Base-by-base conservation (phyloP, 2,888 invertebrate species). In the Ferdinandea cuprea region DNA sequence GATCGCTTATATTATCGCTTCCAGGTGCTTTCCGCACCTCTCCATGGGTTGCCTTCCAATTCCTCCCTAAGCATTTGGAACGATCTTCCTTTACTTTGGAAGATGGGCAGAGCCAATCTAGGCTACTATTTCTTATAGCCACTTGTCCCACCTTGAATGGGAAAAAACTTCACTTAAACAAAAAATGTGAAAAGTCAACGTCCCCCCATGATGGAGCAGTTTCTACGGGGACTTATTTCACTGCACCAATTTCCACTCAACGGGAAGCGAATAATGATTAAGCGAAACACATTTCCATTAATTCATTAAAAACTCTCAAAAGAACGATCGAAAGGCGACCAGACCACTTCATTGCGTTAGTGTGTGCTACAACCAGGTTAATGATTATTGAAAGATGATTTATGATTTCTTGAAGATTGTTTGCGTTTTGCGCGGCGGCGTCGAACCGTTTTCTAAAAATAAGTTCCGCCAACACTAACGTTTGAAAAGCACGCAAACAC, bases 361-460 rank as follows among this genome's bases (percentile, higher is more conserved):
- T 48, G 48, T 25, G 48, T 28, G 21, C 48, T 28, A 74, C 73
- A 79, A 73, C 59, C 79, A 79, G 73, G 68, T 73, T 79, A 73
- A 79, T 73, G 79, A 79, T 73, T 79, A 79, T 73, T 66, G 59
- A 21, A 40, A 35, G 73, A 79, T 79, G 73, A 79, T 79, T 79
- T 79, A 79, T 79, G 54, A 50, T 19, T n/a, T 32, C 61, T 79
- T 42, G 61, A 79, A 73, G 50, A 66, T 68, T 68, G 79, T 74
- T 74, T 80, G 68, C 48, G 61, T 35, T 74, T 80, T 46, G 61
- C 11, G 54, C 19, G 68, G 74, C 61, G 52, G 54, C 19, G 68
- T 66, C 61, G 52, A 58, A 58, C 42, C 44, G 63, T 44, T 72
- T 15, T 69, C 58, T 69, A 61, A 63, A 63, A 63, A 63, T 50